Conservation (phyloP, 2,113 vertebrate species). For the Tylochromis polylepis region DNA sequence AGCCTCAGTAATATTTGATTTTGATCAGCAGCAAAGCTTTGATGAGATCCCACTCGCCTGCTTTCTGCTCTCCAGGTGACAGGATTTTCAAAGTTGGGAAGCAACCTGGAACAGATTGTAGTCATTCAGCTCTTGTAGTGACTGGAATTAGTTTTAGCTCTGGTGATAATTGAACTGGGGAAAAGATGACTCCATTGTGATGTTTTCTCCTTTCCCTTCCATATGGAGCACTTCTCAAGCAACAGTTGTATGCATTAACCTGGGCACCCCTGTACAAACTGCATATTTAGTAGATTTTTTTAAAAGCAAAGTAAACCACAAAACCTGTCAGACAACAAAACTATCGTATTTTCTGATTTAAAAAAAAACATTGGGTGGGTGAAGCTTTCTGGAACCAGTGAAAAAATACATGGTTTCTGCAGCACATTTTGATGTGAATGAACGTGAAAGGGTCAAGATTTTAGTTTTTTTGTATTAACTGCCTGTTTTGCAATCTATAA, state of each 20-base stretch:
- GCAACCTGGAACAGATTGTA: not conserved
- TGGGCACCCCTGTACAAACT: not conserved
- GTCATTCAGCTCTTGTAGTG: not conserved
- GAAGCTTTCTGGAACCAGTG: not conserved
- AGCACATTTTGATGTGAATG: not conserved
- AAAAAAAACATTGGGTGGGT: not conserved
- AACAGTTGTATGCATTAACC: not conserved
- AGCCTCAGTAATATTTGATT: slow-evolving; percentile 44
- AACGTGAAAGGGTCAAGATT: not conserved
- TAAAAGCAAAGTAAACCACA: not conserved
- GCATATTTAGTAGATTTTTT: not conserved
- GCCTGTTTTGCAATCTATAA: not conserved
- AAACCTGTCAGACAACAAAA: not conserved
- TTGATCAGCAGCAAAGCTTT: slow-evolving; percentile 25
- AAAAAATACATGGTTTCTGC: not conserved
- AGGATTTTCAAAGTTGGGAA: not conserved
- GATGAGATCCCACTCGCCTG: not conserved
- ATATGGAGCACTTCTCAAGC: not conserved
- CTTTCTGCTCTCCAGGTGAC: slow-evolving; percentile 16
- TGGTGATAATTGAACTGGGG: slow-evolving; percentile 45
- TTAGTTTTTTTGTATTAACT: not conserved
- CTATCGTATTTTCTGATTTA: not conserved
- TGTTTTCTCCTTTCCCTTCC: not conserved
- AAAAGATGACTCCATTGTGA: not conserved
- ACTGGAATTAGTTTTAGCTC: slow-evolving; percentile 24